Evolutionary conservation across 2,888 invertebrate genomes (phyloP).

Genomic region (Epirrhoe alternata): DNA sequence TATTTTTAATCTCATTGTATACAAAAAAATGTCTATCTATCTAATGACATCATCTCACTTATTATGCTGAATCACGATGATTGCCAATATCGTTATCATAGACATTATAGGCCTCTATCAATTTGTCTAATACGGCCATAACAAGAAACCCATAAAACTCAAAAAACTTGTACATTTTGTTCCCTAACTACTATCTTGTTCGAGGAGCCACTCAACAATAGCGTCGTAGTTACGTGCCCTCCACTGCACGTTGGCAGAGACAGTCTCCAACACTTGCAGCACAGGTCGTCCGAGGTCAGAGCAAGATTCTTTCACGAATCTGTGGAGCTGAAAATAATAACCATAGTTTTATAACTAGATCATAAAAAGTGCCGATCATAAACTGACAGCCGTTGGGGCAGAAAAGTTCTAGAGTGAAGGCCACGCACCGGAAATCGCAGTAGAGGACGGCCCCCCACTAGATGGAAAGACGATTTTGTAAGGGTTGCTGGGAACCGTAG

Average conservation of each 20-base stretch:
- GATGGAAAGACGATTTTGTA: too few species aligned
- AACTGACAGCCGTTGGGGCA: too few species aligned
- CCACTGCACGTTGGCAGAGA: slow-evolving; percentile 93
- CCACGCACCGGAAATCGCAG: too few species aligned
- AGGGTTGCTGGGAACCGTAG: too few species aligned
- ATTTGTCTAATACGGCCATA: neutral
- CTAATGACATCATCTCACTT: too few species aligned
- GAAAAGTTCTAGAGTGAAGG: too few species aligned
- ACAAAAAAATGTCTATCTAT: too few species aligned
- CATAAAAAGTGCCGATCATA: too few species aligned
- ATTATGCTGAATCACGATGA: too few species aligned
- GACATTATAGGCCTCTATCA: neutral
- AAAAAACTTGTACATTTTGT: neutral
- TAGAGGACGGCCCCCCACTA: too few species aligned
- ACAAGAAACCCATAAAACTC: neutral
- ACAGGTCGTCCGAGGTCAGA: slow-evolving; percentile 90
- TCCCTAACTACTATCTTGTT: slow-evolving; percentile 49
- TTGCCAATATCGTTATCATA: too few species aligned
- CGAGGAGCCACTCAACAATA: slow-evolving; percentile 90
- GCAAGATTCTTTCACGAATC: slow-evolving; percentile 87
- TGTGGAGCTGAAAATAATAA: slow-evolving; percentile 82
- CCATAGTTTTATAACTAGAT: neutral
- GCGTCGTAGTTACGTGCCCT: slow-evolving; percentile 90
- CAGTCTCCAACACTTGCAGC: slow-evolving; percentile 92
- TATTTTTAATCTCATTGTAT: too few species aligned